Conservation (phyloP, 30 jellyfish, hydroid and myxozoan species). For the Hydractinia echinata region DNA sequence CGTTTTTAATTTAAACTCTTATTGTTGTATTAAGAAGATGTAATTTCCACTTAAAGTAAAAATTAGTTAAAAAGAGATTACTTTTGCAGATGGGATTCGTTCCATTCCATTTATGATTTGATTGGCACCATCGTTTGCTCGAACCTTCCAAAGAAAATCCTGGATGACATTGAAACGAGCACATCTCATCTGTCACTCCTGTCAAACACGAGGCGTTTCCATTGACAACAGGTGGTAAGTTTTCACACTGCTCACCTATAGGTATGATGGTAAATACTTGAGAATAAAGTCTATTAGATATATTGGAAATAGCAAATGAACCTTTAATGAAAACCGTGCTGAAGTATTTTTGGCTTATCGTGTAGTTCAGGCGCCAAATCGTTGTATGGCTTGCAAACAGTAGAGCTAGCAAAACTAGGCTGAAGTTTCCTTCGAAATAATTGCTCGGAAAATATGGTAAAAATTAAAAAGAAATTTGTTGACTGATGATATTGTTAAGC, state of each 20-base stretch:
- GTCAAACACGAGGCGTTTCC: constrained; percentile 56
- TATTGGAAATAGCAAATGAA: not conserved
- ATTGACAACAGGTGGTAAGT: constrained; percentile 54
- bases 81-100: constrained; percentile 51
- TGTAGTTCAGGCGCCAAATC: too few species aligned
- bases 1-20: too few species aligned
- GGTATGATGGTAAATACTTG: not conserved
- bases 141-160: constrained; percentile 63
- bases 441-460: too few species aligned
- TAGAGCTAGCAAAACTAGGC: too few species aligned
- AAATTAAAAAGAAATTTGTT: too few species aligned
- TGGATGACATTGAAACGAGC: constrained; percentile 41
- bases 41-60: not conserved
- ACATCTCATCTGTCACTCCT: constrained; percentile 55
- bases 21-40: too few species aligned
- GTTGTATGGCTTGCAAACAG: too few species aligned
- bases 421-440: too few species aligned
- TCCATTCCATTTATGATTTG: constrained; percentile 72
- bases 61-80: not conserved
- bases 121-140: constrained; percentile 36
- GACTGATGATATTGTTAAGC: too few species aligned
- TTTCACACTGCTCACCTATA: constrained; percentile 49
- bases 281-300: not conserved
- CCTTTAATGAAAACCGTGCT: not conserved
- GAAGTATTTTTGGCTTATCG: not conserved